phyloP scores from a whole-genome alignment of 1,140 invertebrate species.

The Hylaeus anthracinus region DNA sequence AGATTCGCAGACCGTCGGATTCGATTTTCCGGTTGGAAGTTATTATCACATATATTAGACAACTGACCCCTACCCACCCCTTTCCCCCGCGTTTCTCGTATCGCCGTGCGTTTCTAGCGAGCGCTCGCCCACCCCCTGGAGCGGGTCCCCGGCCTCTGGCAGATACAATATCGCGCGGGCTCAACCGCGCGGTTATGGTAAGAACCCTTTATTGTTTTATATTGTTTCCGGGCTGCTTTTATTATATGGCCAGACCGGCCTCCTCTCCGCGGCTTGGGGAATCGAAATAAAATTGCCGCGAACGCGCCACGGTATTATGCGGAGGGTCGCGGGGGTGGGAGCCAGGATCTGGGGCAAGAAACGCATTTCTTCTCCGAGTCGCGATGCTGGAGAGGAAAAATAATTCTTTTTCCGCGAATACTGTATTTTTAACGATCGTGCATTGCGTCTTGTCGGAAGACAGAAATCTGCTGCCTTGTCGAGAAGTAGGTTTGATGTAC shows the following conservation, averaged over 20 bases:
- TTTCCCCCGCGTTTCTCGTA: slow-evolving; percentile 40
- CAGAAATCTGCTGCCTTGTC: no score
- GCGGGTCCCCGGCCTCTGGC: slow-evolving; percentile 36
- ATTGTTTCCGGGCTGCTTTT: slow-evolving; percentile 71
- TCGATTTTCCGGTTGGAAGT: slow-evolving; percentile 69
- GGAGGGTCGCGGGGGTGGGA: slow-evolving; percentile 20
- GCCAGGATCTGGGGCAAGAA: slow-evolving; percentile 14
- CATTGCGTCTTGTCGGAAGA: no score
- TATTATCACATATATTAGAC: slow-evolving; percentile 78
- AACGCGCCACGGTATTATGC: slow-evolving; percentile 35
- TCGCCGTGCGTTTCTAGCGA: slow-evolving; percentile 23
- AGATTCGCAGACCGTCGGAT: slow-evolving; percentile 68
- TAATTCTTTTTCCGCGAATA: not conserved
- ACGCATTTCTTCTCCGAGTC: not conserved
- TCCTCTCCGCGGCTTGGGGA: slow-evolving; percentile 30
- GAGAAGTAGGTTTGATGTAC: no score
- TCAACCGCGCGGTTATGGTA: slow-evolving; percentile 68
- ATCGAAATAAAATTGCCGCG: slow-evolving; percentile 68
- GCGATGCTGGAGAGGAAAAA: not conserved
- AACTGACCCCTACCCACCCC: slow-evolving; percentile 64
- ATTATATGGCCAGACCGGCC: slow-evolving; percentile 41
- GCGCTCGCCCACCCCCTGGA: slow-evolving; percentile 1
- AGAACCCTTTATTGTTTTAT: slow-evolving; percentile 76
- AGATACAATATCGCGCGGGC: slow-evolving; percentile 70
- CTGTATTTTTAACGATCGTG: no score